Conservation (phyloP, 2,888 invertebrate genomes). For the Eubasilissa splendida region DNA sequence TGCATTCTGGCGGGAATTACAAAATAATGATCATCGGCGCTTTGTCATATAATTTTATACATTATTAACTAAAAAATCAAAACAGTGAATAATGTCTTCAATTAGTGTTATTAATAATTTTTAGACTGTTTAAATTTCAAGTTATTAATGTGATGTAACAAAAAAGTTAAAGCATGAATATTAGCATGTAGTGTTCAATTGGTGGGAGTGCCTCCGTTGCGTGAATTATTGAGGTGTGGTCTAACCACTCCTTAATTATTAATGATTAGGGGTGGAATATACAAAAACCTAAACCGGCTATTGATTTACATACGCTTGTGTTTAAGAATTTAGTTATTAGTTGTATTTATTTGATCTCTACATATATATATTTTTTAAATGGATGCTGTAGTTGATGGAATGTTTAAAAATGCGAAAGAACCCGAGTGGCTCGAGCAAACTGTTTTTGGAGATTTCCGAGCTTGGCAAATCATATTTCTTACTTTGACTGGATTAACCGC, state of each 20-base stretch:
- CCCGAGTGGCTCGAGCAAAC: conserved; percentile 83
- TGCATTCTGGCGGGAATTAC: not conserved
- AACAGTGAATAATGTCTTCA: not conserved
- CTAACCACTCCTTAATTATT: conserved; percentile 37
- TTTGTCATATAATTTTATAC: not conserved
- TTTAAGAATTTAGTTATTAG: not conserved
- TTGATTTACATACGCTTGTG: not conserved
- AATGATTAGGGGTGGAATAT: conserved; percentile 18
- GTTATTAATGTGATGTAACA: too few relatives aligned
- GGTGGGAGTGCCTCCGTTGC: conserved; percentile 17
- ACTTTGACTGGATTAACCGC: conserved; percentile 76
- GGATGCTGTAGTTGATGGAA: conserved; percentile 67
- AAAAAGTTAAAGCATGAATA: too few relatives aligned
- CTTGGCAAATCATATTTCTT: conserved; percentile 88
- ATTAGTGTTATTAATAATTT: not conserved
- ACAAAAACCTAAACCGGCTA: too few relatives aligned
- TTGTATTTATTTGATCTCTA: not conserved
- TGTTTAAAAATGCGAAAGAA: conserved; percentile 69
- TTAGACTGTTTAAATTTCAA: too few relatives aligned
- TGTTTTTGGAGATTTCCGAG: conserved; percentile 79
- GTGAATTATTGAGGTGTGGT: conserved; percentile 41
- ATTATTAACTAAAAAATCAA: not conserved
- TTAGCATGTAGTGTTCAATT: not conserved
- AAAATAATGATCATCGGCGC: not conserved
- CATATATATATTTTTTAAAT: conserved; percentile 59